Conservation (phyloP, 2,888 invertebrate species). For the Geotrupes spiniger region DNA sequence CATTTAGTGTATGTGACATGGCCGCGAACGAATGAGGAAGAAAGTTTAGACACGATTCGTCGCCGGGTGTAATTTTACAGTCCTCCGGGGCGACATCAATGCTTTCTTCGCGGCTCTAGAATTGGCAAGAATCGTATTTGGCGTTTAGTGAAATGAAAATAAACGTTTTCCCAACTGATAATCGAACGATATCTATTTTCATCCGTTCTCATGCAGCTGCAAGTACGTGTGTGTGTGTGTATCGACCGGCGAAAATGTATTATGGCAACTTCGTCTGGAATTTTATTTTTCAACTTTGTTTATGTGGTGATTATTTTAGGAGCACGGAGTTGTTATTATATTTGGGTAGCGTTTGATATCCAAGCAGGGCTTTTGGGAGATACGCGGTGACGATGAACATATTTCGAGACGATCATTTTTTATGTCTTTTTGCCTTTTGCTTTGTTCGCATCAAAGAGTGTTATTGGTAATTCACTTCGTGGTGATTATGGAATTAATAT, state of each 20-base stretch:
- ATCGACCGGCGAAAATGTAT: neutral
- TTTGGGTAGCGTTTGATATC: too few species aligned
- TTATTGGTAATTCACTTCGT: too few species aligned
- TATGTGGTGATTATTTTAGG: conserved; percentile 5
- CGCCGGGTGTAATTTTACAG: neutral
- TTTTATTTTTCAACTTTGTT: conserved; percentile 7
- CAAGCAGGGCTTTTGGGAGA: too few species aligned
- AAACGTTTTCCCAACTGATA: conserved; percentile 18
- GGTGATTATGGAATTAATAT: too few species aligned
- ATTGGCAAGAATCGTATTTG: conserved; percentile 14
- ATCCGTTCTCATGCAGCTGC: neutral
- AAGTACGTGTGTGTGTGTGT: too few species aligned
- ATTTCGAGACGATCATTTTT: too few species aligned
- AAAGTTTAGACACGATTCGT: conserved; percentile 7
- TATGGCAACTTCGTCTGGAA: conserved; percentile 2
- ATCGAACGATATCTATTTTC: conserved; percentile 20
- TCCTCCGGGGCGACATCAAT: neutral
- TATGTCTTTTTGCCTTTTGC: too few species aligned
- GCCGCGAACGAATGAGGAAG: conserved; percentile 3
- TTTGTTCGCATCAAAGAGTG: too few species aligned
- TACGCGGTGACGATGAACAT: too few species aligned
- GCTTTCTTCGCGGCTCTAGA: conserved; percentile 3
- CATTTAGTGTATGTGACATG: conserved; percentile 14
- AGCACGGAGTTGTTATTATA: conserved; percentile 3
- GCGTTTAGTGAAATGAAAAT: conserved; percentile 9